Evolutionary conservation across 2,113 vertebrate genomes (phyloP).

Genomic region (Benthochromis sp.): DNA sequence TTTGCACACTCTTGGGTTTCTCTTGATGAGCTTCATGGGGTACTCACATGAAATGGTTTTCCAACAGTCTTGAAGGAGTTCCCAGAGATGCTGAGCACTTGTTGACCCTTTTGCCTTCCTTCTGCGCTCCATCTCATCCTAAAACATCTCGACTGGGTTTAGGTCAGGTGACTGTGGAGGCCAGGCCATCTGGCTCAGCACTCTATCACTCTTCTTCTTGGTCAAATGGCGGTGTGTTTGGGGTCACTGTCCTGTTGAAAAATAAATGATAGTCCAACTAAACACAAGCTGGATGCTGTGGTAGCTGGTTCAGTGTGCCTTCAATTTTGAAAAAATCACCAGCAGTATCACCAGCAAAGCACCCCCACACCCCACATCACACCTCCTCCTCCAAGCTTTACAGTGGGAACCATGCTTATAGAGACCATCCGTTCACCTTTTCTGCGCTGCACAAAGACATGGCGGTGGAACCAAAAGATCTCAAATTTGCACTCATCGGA

Average conservation of each 20-base stretch:
- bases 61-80: too few relatives aligned
- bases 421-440: not conserved
- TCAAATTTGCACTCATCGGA: not conserved
- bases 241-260: not conserved
- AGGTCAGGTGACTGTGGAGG: too few relatives aligned
- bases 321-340: not conserved
- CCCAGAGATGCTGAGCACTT: too few relatives aligned
- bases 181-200: too few relatives aligned
- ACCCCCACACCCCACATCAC: not conserved
- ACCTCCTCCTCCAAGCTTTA: not conserved
- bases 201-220: not conserved
- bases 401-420: not conserved
- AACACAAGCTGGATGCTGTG: not conserved
- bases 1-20: too few relatives aligned
- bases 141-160: too few relatives aligned
- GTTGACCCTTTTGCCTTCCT: too few relatives aligned
- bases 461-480: not conserved
- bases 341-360: not conserved
- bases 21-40: too few relatives aligned
- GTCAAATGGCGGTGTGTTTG: not conserved
- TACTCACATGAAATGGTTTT: too few relatives aligned
- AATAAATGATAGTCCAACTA: not conserved
- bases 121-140: too few relatives aligned
- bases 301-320: not conserved
- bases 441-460: not conserved